Evolutionary conservation across 64 coral and sea anemone species (phyloP).

Genomic region (Montipora cactus): DNA sequence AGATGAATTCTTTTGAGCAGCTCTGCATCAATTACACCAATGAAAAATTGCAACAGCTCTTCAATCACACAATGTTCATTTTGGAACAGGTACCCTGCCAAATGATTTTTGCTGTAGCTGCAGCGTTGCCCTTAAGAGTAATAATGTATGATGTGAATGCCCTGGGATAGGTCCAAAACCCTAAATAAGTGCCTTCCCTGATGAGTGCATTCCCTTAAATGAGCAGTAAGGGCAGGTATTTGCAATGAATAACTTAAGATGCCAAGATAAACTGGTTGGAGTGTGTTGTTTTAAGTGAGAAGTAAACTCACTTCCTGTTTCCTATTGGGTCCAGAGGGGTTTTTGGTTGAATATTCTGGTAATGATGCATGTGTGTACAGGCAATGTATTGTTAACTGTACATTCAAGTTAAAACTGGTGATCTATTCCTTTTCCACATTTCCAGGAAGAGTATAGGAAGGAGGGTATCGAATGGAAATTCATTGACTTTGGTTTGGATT

Average conservation of each 20-base stretch:
- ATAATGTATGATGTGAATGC: too few relatives aligned
- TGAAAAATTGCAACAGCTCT: conserved; percentile 97
- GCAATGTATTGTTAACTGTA: neutral
- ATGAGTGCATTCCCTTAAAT: too few relatives aligned
- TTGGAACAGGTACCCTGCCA: conserved; percentile 80
- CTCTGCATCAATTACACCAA: conserved; percentile 99
- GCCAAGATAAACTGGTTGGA: too few relatives aligned
- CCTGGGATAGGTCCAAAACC: too few relatives aligned
- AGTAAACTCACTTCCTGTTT: too few relatives aligned
- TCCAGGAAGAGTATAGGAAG: conserved; percentile 96
- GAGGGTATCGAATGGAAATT: conserved; percentile 99
- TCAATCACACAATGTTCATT: conserved; percentile 99
- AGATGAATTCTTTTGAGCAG: conserved; percentile 99
- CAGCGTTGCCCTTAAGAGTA: too few relatives aligned
- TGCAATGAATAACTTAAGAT: too few relatives aligned
- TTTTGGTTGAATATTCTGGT: too few relatives aligned
- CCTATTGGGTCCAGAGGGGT: too few relatives aligned
- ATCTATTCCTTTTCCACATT: neutral
- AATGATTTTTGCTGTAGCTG: neutral
- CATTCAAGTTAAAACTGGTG: neutral
- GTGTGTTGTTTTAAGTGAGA: too few relatives aligned
- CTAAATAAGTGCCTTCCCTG: too few relatives aligned
- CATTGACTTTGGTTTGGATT: conserved; percentile 99
- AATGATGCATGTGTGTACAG: neutral
- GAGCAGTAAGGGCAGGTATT: too few relatives aligned